Evolutionary conservation across 2,888 invertebrate genomes (phyloP), one percentile per base, ranked within the genome.

Genomic region (Taphrorychus bicolor): DNA sequence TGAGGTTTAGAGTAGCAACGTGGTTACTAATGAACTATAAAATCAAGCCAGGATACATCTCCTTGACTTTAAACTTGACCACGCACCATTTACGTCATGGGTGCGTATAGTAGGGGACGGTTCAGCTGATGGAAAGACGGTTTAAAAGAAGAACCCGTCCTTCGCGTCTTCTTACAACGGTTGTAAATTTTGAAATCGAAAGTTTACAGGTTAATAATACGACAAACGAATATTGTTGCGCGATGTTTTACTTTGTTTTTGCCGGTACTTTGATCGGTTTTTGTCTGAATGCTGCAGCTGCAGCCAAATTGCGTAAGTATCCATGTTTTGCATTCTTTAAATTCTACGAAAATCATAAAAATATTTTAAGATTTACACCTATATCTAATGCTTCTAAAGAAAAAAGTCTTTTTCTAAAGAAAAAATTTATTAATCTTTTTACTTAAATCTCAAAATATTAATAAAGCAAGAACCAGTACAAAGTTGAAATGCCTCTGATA

Each of bases 11-110:
- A n/a, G n/a, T n/a, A n/a, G n/a, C n/a, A n/a, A n/a, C n/a, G n/a
- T n/a, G n/a, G n/a, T n/a, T n/a, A n/a, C n/a, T n/a, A n/a, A n/a
- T n/a, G n/a, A n/a, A n/a, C n/a, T n/a, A n/a, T n/a, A n/a, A n/a
- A n/a, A n/a, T n/a, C n/a, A n/a, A n/a, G n/a, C n/a, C n/a, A n/a
- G 3, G 32, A 32, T 32, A 32, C 21, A 22, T 23, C 53, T 51
- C 57, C 63, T 58, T 51, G 58, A 64, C 51, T 54, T 32, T 52
- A 59, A 59, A 65, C 59, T 59, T 65, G 54, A 45, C 56, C 51
- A 54, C 49, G 45, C 16, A 42, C 32, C 51, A 40, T 17, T 41
- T 22, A 41, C 42, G 24, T 9, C 51, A 9, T 51, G 9, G 16
- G 9, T 32, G 32, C 45, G 23, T 40, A 24, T 16, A 22, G 56